Conservation (phyloP, 2,113 vertebrate genomes). For the Alaudala cheleensis region DNA sequence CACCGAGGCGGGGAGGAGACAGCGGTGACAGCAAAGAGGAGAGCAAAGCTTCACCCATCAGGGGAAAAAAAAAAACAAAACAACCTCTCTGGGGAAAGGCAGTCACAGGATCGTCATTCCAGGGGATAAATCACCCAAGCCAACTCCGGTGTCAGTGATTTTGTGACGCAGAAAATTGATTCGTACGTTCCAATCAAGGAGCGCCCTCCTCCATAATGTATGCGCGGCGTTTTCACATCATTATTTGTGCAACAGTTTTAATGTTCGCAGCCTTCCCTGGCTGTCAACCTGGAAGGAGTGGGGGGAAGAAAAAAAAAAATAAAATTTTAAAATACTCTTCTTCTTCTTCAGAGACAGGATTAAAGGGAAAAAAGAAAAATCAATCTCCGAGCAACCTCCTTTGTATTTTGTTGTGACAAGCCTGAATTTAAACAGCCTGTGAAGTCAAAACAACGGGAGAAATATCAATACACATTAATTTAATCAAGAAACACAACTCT, state of each 20-base stretch:
- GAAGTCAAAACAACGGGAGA: constrained; percentile 77
- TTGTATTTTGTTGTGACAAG: constrained; percentile 81
- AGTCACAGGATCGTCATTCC: neutral
- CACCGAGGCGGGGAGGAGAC: neutral
- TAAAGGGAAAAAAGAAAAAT: constrained; percentile 48
- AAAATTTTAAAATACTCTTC: constrained; percentile 53
- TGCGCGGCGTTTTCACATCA: constrained; percentile 67
- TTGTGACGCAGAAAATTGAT: constrained; percentile 63
- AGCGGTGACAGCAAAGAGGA: neutral
- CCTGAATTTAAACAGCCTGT: constrained; percentile 74
- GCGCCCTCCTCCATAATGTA: constrained; percentile 59
- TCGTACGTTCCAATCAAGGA: constrained; percentile 64
- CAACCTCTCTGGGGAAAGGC: neutral
- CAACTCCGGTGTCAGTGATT: constrained; percentile 42
- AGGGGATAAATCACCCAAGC: constrained; percentile 62
- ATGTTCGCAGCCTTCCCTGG: constrained; percentile 29
- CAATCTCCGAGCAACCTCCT: constrained; percentile 69
- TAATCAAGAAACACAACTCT: constrained; percentile 66
- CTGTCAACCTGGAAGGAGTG: constrained; percentile 54
- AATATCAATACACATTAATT: constrained; percentile 79
- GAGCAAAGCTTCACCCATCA: constrained; percentile 46
- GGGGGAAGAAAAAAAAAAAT: neutral
- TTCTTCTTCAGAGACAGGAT: constrained; percentile 58
- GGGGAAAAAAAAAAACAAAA: neutral
- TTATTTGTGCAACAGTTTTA: constrained; percentile 68